A percentile compares a stretch with the other conserved stretches of the same genome.
These are phyloP conservation scores for Scytalopus superciliaris DNA, from an alignment of 2,113 vertebrate genomes.

Conservation along the genomic window DNA sequence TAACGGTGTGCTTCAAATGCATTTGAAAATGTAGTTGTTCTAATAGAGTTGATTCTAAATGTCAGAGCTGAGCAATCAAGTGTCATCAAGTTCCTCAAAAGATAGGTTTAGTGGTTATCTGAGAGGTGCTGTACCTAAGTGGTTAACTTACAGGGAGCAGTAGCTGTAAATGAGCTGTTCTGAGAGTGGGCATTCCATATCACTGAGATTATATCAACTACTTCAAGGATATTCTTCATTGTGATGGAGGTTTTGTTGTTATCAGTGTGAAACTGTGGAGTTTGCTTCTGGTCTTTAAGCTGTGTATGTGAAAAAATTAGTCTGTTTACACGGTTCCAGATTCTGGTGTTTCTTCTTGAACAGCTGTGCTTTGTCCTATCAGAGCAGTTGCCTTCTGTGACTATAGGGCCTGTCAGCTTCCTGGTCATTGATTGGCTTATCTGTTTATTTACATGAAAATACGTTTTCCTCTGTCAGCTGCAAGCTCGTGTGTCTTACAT, in stretches of 20 bases:
- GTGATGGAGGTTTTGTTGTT: neutral
- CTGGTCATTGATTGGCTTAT: neutral
- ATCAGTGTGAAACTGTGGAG: neutral
- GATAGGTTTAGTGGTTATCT: neutral
- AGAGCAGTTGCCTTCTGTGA: neutral
- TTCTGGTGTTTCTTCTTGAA: neutral
- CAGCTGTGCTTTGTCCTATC: neutral
- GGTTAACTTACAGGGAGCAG: neutral
- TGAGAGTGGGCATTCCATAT: neutral
- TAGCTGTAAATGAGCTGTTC: neutral
- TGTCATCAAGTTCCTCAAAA: neutral
- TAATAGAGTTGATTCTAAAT: neutral
- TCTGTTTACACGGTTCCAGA: neutral
- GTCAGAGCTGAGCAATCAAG: neutral
- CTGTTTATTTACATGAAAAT: neutral
- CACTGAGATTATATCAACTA: accelerated
- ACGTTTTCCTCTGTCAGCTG: neutral
- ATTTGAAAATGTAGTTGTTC: neutral
- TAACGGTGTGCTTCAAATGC: neutral
- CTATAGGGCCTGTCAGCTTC: neutral
- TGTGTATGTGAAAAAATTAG: neutral
- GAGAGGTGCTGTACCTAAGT: neutral
- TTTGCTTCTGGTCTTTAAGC: neutral
- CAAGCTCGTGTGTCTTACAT: neutral
- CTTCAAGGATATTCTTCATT: neutral